Base-by-base conservation (phyloP, 1,140 invertebrate species). In the Drosophila bifasciata region DNA sequence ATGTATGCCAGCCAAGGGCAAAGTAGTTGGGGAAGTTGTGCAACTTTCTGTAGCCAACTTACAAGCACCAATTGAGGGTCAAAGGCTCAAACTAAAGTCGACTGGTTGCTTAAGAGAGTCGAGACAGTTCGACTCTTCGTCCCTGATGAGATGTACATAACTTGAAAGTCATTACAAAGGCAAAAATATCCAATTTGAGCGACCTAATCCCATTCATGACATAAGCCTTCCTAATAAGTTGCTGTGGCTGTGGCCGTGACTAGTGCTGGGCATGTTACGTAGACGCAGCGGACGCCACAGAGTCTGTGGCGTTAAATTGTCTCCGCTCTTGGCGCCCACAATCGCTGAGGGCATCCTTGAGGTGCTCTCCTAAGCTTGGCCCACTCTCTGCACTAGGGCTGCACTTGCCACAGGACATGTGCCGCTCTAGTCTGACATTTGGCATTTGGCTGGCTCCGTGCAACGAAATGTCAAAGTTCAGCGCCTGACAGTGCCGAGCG, bases 391-490 rank as follows among this genome's bases (percentile, higher is more conserved):
- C 57, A 72, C 32, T 44, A 56, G 51, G 62, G 52, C 23, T 56
- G 71, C 39, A 49, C 25, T 59, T 64, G 40, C 53, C 53, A 52
- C 25, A 25, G 36, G 49, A 15, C 40, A 44, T 45, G 21, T 43
- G 43, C 41, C 19, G 25, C 40, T 53, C 19, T 43, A 36, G 17
- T 28, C 36, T 70, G 76, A 85, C 81, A 67, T 85, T 85, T 85
- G 76, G 49, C 77, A 77, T 85, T 86, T 84, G 21, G 23, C 19
- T 44, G 23, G n/a, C 7, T n/a, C n/a, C 44, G 32, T 58, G 44
- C 32, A 28, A 19, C 44, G n/a, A 86, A 84, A 84, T 86, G 80
- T 73, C 80, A 86, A 66, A 86, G 80, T 80, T 84, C 57, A 83
- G 50, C 51, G 61, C 63, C 32, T 43, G 53, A 48, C 48, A 36